Evolutionary conservation across 2,888 invertebrate species (phyloP).

Genomic region (Cancer borealis): DNA sequence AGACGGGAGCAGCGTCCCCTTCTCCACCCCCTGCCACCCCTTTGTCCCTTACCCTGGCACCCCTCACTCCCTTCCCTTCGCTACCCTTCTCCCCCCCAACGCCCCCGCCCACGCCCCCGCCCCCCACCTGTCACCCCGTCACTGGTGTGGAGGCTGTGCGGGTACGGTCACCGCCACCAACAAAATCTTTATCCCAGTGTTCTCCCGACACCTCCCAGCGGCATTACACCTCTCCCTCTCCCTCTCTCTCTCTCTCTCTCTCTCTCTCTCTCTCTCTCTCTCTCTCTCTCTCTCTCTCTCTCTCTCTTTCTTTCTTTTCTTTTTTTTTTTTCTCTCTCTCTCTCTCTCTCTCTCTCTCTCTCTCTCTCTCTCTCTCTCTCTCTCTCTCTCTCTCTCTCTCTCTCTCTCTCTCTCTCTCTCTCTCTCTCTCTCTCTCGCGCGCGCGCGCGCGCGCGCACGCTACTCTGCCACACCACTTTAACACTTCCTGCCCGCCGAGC

Average conservation of each 20-base stretch:
- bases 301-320: neutral
- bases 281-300: neutral
- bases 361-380: neutral
- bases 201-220: neutral
- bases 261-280: neutral
- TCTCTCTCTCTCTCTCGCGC: slow-evolving; percentile 8
- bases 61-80: neutral
- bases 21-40: neutral
- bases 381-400: neutral
- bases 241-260: neutral
- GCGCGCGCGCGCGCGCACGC: neutral
- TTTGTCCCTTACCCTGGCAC: no score
- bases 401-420: neutral
- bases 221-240: neutral
- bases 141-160: neutral
- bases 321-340: neutral
- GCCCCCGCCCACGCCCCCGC: no score
- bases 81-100: neutral
- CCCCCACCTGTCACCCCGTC: no score
- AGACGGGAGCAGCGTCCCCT: neutral
- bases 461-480: neutral
- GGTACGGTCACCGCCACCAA: neutral
- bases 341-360: neutral
- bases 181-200: neutral
- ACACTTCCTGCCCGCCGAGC: neutral